These are phyloP conservation scores for Leptonema lineaticorne DNA, from an alignment of 1,140 invertebrate species.

Conservation along the genomic window DNA sequence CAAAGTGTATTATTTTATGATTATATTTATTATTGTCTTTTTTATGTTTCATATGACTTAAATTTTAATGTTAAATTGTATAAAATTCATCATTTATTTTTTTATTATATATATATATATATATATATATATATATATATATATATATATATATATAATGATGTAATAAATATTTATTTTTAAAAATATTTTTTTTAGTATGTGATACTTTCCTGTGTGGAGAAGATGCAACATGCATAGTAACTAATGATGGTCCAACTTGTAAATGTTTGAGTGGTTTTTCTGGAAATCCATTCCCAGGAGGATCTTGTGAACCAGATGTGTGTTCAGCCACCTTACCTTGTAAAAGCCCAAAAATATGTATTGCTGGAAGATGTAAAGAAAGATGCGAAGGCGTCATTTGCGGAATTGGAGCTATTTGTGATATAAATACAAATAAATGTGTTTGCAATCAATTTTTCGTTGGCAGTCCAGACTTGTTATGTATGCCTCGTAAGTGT, in stretches of 20 bases:
- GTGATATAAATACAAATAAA: conserved; percentile 75
- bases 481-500: conserved; percentile 88
- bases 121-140: not conserved
- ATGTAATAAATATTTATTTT: not conserved
- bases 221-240: conserved; percentile 80
- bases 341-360: conserved; percentile 76
- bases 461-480: conserved; percentile 82
- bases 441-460: conserved; percentile 86
- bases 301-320: conserved; percentile 77
- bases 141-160: not conserved
- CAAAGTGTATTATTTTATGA: no score
- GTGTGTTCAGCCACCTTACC: conserved; percentile 74
- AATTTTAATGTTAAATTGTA: no score
- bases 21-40: no score
- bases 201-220: conserved; percentile 82
- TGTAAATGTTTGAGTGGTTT: conserved; percentile 85
- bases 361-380: conserved; percentile 82
- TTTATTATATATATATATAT: no score
- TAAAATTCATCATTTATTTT: no score
- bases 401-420: conserved; percentile 76
- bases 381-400: conserved; percentile 80
- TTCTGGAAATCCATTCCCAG: conserved; percentile 87
- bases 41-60: no score
- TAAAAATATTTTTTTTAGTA: conserved; percentile 58
- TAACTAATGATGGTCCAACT: conserved; percentile 80